Percentiles rank a stretch among this genome's conserved stretches.
Conservation (phyloP, 2,888 invertebrate genomes). For the Cyrtodaria siliqua region DNA sequence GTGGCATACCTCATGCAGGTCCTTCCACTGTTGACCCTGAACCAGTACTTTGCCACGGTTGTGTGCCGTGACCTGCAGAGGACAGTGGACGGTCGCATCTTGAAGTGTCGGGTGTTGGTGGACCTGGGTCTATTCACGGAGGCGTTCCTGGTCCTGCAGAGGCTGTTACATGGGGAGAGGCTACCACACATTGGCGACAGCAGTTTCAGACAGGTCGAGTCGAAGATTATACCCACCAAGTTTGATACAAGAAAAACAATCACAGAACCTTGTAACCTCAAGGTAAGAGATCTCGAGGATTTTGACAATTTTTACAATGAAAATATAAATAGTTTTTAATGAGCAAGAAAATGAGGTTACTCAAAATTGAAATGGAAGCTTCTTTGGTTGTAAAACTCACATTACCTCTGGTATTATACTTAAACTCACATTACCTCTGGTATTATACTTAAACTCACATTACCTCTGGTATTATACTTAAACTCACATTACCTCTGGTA, state of each 20-base stretch:
- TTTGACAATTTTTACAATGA: too few relatives aligned
- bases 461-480: too few relatives aligned
- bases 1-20: too few relatives aligned
- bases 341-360: too few relatives aligned
- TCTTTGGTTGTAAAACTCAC: too few relatives aligned
- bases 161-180: constrained; percentile 83
- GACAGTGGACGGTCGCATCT: constrained; percentile 83
- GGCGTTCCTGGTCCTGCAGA: constrained; percentile 74
- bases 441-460: too few relatives aligned
- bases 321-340: too few relatives aligned
- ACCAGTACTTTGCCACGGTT: constrained; percentile 84
- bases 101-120: constrained; percentile 81
- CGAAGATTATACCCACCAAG: constrained; percentile 68
- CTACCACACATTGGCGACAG: constrained; percentile 83
- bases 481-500: too few relatives aligned
- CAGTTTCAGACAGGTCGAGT: constrained; percentile 82
- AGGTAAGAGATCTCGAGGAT: too few relatives aligned
- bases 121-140: constrained; percentile 83
- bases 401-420: too few relatives aligned
- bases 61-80: constrained; percentile 84
- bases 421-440: too few relatives aligned
- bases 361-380: too few relatives aligned
- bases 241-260: constrained; percentile 81
- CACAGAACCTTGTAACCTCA: constrained; percentile 79
- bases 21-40: constrained; percentile 84